Evolutionary conservation across 2,797 vertebrate genomes (phyloP), one percentile per base, ranked within the genome.

Genomic region (Sphenopsis melanotis): DNA sequence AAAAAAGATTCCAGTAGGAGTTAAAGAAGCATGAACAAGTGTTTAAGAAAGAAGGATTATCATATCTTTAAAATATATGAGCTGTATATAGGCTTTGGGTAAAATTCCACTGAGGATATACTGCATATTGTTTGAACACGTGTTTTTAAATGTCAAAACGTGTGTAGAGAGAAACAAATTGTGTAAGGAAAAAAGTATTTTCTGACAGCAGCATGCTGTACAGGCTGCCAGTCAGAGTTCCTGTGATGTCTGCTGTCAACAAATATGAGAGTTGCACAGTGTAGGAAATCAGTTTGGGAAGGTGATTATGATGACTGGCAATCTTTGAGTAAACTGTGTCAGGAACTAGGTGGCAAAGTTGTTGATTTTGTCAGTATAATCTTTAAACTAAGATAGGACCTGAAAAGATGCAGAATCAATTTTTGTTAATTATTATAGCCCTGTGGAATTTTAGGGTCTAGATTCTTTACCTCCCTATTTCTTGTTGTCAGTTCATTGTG

Each of bases 51-150:
- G 26, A 57, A 56, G 6, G 16, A 15, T 83, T 70, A 30, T 69
- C 5, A 0, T 60, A 24, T 37, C 7, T 81, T 70, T n/a, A 69
- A 70, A 69, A 52, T 82, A 60, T 30, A 80, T 87, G 36, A 83
- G 19, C 56, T 81, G 8, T 52, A 12, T n/a, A 1, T 68, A 59
- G 46, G 15, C 44, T 83, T 89, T 8, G 20, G 30, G 32, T 78
- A 61, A 65, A 75, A 90, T 70, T 81, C 57, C 22, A 12, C 10
- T 50, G 36, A 53, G 61, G 81, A 46, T 75, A 42, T 75, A 29
- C 34, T 2, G 1, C 10, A 18, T 26, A 12, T 49, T 68, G 8
- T 82, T 89, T n/a, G 30, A 76, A 42, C 6, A 39, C 0, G 0
- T 47, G 13, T 56, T 87, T 88, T 93, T 60, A 83, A 70, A 71